Percentiles rank a stretch among this genome's conserved stretches.
Conservation (phyloP, 2,888 invertebrate species). For the Tetheella fluctuosa region DNA sequence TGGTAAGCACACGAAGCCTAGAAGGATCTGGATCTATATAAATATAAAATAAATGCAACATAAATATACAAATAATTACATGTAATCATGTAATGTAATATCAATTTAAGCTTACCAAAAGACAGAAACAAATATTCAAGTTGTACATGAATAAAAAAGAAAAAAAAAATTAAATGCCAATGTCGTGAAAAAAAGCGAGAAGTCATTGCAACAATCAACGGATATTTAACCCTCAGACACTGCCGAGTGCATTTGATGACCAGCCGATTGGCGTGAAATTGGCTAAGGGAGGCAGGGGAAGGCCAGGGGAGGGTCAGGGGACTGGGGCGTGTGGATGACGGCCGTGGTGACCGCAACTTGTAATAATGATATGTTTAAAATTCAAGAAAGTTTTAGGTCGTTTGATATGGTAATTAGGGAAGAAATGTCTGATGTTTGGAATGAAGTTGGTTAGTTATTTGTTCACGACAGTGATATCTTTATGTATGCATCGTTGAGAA, state of each 20-base stretch:
- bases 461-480: neutral
- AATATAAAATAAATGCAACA: too few relatives aligned
- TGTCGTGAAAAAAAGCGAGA: conserved; percentile 32
- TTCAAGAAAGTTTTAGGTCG: conserved; percentile 35
- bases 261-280: conserved; percentile 75
- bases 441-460: neutral
- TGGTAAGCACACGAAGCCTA: too few relatives aligned
- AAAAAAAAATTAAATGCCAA: conserved; percentile 3
- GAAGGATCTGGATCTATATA: too few relatives aligned
- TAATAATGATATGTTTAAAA: conserved; percentile 42
- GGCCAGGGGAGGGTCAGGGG: conserved; percentile 15
- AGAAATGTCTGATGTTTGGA: neutral
- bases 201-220: conserved; percentile 42
- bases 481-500: too few relatives aligned
- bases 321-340: conserved; percentile 54
- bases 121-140: too few relatives aligned
- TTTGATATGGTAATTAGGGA: conserved; percentile 12
- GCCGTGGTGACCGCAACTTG: conserved; percentile 48
- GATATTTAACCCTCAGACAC: conserved; percentile 40
- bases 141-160: neutral
- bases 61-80: too few relatives aligned
- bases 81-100: too few relatives aligned
- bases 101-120: too few relatives aligned
- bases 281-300: conserved; percentile 42
- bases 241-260: conserved; percentile 69